phyloP scores from a whole-genome alignment of 1,140 invertebrate genomes.

The Leptoteleia sp. region DNA sequence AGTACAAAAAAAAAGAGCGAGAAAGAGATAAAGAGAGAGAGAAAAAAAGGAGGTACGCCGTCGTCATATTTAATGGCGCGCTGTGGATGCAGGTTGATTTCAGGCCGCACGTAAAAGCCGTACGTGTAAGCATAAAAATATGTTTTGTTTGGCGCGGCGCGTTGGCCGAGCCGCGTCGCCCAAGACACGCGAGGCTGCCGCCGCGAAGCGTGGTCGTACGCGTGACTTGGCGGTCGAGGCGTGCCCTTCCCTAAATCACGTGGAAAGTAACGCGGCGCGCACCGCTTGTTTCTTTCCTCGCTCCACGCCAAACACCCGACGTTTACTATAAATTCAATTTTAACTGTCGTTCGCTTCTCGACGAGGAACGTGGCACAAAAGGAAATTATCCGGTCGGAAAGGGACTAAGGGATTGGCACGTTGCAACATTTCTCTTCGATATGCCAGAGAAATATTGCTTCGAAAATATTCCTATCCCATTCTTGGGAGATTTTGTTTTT shows the following conservation, averaged over 20 bases:
- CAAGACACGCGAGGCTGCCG: constrained; percentile 59
- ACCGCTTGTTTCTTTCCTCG: constrained; percentile 33
- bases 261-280: constrained; percentile 76
- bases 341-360: too few relatives aligned
- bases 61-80: too few relatives aligned
- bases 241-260: constrained; percentile 77
- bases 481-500: too few relatives aligned
- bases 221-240: constrained; percentile 74
- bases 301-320: constrained; percentile 21
- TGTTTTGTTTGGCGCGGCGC: constrained; percentile 17
- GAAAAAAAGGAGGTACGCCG: too few relatives aligned
- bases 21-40: too few relatives aligned
- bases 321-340: too few relatives aligned
- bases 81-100: constrained; percentile 9
- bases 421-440: too few relatives aligned
- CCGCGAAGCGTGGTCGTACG: constrained; percentile 74
- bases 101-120: constrained; percentile 10
- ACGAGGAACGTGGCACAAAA: too few relatives aligned
- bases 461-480: too few relatives aligned
- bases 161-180: constrained; percentile 31
- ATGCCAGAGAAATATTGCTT: too few relatives aligned
- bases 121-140: constrained; percentile 49
- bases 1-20: constrained; percentile 4
- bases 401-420: too few relatives aligned
- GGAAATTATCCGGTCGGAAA: too few relatives aligned